Percentiles rank a stretch among this genome's conserved stretches.
These are phyloP conservation scores for Falco cherrug DNA, from an alignment of 2,797 vertebrate species.

Conservation along the genomic window DNA sequence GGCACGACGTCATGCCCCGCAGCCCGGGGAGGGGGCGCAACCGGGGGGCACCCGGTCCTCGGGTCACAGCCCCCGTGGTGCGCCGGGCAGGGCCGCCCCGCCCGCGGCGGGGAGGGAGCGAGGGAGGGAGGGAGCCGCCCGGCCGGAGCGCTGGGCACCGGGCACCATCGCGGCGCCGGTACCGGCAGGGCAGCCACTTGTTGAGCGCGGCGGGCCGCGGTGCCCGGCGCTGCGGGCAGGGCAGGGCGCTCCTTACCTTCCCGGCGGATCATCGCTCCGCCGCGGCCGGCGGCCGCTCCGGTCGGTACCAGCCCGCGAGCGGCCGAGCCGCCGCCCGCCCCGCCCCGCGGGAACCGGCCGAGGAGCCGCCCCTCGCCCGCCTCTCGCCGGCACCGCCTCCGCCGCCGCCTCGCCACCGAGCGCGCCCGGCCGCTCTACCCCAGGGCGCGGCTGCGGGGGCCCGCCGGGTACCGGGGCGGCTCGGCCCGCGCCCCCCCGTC, in stretches of 20 bases:
- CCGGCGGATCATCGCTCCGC: conserved; percentile 53
- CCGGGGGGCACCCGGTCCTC: not conserved
- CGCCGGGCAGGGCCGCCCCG: not conserved
- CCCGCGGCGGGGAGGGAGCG: not conserved
- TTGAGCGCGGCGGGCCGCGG: not conserved
- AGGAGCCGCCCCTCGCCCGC: not conserved
- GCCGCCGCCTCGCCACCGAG: too few species aligned
- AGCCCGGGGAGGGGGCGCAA: not conserved
- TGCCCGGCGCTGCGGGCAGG: not conserved
- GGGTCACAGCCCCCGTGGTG: fast-evolving
- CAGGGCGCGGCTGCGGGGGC: too few species aligned
- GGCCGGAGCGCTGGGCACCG: not conserved
- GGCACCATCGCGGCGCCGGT: not conserved
- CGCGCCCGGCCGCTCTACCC: not conserved
- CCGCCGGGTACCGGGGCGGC: not conserved
- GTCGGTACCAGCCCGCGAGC: not conserved
- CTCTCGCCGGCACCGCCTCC: not conserved
- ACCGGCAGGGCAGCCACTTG: conserved; percentile 7
- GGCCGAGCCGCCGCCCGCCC: not conserved
- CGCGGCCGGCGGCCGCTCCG: not conserved
- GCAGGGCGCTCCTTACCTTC: conserved; percentile 30
- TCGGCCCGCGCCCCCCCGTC: not conserved
- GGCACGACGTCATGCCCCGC: not conserved
- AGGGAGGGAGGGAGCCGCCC: not conserved
- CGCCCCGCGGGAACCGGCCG: not conserved